Evolutionary conservation across 2,888 invertebrate species (phyloP), one percentile per base, ranked within the genome.

Genomic region (Creontiades dilutus): DNA sequence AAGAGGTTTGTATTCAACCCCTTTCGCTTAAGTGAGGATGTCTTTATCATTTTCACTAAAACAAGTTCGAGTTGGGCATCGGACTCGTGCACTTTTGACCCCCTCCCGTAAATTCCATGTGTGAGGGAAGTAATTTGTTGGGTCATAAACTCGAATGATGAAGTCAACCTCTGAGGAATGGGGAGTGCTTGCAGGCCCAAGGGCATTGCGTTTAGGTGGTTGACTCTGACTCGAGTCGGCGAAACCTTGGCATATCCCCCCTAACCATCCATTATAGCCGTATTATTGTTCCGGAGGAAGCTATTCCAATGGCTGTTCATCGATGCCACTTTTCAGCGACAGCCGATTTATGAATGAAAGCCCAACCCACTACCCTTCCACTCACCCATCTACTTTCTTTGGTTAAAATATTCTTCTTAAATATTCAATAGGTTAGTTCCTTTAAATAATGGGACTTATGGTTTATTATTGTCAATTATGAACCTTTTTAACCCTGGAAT

Each of bases 101-200:
- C 37, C 19, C 47, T 80, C 46, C 13, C 19, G 12, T 46, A 46
- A 48, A 80, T 85, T 85, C 85, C 14, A 57, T 16, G 85, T 37
- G 68, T 68, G 82, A 82, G 23, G 75, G 86, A 75, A 47, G 76
- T 75, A 23, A 75, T 86, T 86, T 47, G 86, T 86, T 75, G 86
- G 86, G 86, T 75, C 86, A 86, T 86, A 86, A 86, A 86, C 86
- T 86, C 86, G 23, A 86, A 68, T 86, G 86, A 86, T 86, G 86
- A 86, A 86, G 86, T 86, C 86, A 86, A 86, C 61, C 82, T 86
- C 85, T 57, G 61, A 37, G 61, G 85, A 86, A 86, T 68, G 47
- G 52, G 75, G 86, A 75, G 86, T 76, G 68, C 68, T 86, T 47
- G 47, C 47, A 27, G 48, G 46, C 86, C 86, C 86, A 86, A 86